Conservation (phyloP, 2,113 vertebrate genomes). For the Urocitellus parryii region DNA sequence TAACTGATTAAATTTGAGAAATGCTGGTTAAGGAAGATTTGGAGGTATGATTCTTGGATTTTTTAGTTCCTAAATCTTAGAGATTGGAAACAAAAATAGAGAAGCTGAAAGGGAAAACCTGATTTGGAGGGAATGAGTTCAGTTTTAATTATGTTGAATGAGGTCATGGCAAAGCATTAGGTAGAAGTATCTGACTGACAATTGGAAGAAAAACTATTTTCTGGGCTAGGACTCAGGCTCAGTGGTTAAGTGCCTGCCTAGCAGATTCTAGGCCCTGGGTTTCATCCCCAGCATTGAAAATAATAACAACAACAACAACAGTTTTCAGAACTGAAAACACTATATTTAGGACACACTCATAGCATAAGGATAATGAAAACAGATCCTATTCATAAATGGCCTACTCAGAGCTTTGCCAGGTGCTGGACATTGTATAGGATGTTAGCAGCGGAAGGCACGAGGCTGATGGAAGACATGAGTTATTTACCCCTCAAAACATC, state of each 20-base stretch:
- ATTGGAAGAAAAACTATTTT: background rate
- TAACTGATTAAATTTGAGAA: background rate
- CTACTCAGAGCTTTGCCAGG: background rate
- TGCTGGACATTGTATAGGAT: background rate
- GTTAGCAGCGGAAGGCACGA: background rate
- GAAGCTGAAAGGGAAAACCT: background rate
- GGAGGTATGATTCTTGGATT: background rate
- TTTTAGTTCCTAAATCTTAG: background rate
- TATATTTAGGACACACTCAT: background rate
- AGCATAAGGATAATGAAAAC: background rate
- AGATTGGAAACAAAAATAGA: constrained; percentile 6
- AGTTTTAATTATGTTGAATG: background rate
- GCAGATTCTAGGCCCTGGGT: too few relatives aligned
- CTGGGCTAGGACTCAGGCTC: too few relatives aligned
- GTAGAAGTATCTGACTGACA: background rate
- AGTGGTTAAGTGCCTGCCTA: too few relatives aligned
- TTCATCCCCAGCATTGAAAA: background rate
- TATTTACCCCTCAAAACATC: background rate
- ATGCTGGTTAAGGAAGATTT: background rate
- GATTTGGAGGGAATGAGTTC: background rate
- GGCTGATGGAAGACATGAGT: background rate
- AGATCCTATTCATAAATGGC: background rate
- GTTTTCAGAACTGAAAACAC: background rate
- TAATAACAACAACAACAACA: background rate
- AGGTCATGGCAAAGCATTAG: background rate